Conservation (phyloP, 2,113 vertebrate species). For the Bambusicola thoracicus region DNA sequence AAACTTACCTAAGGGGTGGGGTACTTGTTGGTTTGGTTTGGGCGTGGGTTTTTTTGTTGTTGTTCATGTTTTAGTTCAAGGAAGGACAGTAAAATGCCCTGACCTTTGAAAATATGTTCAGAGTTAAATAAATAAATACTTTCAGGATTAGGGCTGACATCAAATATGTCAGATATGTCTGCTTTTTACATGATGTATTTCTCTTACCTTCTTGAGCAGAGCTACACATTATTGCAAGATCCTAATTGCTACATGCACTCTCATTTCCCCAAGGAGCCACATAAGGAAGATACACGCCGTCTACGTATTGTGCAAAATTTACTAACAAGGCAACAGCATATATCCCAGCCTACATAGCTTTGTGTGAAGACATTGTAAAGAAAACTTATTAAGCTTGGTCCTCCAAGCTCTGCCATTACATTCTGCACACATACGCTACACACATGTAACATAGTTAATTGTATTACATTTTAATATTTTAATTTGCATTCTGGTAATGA, state of each 20-base stretch:
- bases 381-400: background rate
- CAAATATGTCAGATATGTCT: background rate
- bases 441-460: background rate
- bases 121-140: background rate
- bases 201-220: background rate
- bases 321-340: background rate
- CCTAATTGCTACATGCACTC: background rate
- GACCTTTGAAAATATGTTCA: background rate
- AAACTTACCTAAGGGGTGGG: background rate
- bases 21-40: background rate
- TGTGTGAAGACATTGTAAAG: background rate
- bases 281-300: fast-evolving
- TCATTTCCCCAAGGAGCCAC: background rate
- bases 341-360: background rate
- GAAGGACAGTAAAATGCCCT: background rate
- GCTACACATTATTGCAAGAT: background rate
- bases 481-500: background rate
- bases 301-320: background rate
- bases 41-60: background rate
- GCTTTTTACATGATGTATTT: background rate
- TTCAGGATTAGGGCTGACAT: background rate
- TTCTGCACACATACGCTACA: background rate
- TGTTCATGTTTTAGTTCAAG: background rate
- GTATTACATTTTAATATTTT: background rate
- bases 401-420: background rate